A percentile compares a stretch with the other conserved stretches of the same genome.
phyloP scores from a whole-genome alignment of 2,888 invertebrate genomes.

The Gnatocerus cornutus region DNA sequence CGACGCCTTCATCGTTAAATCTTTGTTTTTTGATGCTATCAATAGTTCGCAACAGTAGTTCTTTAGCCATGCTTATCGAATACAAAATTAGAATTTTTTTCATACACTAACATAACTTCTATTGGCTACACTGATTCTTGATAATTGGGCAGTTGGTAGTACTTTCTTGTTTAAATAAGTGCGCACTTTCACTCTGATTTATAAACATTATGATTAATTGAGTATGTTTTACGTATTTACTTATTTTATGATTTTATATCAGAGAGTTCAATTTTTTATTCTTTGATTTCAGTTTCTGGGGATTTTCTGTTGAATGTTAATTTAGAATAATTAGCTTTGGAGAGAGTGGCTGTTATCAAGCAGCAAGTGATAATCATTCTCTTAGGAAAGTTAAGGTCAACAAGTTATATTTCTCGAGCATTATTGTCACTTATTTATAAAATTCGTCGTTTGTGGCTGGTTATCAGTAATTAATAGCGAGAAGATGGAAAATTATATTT shows the following conservation, averaged over 20 bases:
- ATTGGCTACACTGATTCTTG: slow-evolving; percentile 21
- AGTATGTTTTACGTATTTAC: too few species aligned
- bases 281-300: too few species aligned
- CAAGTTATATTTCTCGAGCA: neutral
- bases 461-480: slow-evolving; percentile 7
- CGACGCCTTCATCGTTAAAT: slow-evolving; percentile 77
- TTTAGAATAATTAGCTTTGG: neutral
- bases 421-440: slow-evolving; percentile 31
- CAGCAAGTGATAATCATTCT: slow-evolving; percentile 18
- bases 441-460: slow-evolving; percentile 1
- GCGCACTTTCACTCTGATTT: neutral
- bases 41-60: slow-evolving; percentile 51
- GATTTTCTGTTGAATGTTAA: too few species aligned
- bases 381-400: slow-evolving; percentile 28
- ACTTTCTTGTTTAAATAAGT: slow-evolving; percentile 1
- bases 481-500: slow-evolving; percentile 55
- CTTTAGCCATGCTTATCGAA: slow-evolving; percentile 51
- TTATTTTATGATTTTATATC: too few species aligned
- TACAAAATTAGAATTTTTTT: slow-evolving; percentile 22
- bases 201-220: too few species aligned
- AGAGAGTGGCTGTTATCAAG: slow-evolving; percentile 20
- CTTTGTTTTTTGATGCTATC: slow-evolving; percentile 68
- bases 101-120: neutral
- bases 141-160: neutral
- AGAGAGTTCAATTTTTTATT: too few species aligned